phyloP scores from a whole-genome alignment of 2,113 vertebrate genomes.

The Corythaeola cristata region DNA sequence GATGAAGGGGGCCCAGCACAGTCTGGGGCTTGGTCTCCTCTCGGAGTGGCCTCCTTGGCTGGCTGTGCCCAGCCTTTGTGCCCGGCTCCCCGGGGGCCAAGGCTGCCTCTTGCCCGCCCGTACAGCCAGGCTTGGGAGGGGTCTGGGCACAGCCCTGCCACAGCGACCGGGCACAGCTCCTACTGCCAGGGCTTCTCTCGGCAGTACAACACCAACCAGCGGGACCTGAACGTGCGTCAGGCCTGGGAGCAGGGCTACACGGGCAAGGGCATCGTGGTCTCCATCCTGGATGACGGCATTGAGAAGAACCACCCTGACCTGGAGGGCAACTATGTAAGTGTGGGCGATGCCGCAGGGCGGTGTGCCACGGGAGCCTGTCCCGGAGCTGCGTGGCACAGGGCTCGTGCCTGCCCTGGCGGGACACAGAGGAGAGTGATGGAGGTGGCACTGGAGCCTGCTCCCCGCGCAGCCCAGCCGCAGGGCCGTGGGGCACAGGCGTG shows the following conservation, averaged over 20 bases:
- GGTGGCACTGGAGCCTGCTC: not conserved
- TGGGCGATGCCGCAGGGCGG: rapidly evolving
- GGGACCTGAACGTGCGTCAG: conserved; percentile 90
- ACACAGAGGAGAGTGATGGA: rapidly evolving
- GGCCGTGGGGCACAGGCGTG: too few relatives aligned
- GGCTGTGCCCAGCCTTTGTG: not conserved
- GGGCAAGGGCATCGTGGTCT: conserved; percentile 91
- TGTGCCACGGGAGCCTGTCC: not conserved
- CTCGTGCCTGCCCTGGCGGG: not conserved
- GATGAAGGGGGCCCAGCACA: not conserved
- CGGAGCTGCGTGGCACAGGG: not conserved
- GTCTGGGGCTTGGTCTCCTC: not conserved
- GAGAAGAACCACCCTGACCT: conserved; percentile 98
- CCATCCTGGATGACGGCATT: conserved; percentile 96
- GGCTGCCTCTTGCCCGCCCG: not conserved
- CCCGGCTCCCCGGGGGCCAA: rapidly evolving
- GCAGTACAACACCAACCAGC: conserved; percentile 86
- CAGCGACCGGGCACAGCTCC: not conserved
- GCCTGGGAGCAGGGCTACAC: conserved; percentile 95
- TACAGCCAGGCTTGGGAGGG: not conserved
- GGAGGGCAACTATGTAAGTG: conserved; percentile 92
- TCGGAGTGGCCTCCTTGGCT: not conserved
- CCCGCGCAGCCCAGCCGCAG: not conserved
- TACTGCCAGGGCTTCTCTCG: not conserved
- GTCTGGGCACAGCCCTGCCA: not conserved